Conservation (phyloP, 2,113 vertebrate species). For the Hemibagrus wyckioides region DNA sequence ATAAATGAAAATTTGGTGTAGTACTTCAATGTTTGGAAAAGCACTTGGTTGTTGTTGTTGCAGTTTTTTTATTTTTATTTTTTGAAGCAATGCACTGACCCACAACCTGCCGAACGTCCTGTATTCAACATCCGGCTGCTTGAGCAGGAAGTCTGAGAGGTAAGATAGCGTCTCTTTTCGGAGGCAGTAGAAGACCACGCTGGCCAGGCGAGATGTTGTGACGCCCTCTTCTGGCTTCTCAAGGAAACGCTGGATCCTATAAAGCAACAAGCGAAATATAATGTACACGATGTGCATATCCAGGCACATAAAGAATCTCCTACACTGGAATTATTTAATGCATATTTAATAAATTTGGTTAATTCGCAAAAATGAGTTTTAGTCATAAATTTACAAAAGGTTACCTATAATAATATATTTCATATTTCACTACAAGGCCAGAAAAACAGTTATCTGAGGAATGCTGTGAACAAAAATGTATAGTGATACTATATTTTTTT, state of each 20-base stretch:
- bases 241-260: constrained; percentile 73
- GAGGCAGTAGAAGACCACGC: constrained; percentile 82
- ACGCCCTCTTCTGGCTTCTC: constrained; percentile 74
- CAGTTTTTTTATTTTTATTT: neutral
- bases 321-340: neutral
- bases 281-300: neutral
- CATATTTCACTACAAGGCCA: neutral
- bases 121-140: constrained; percentile 59
- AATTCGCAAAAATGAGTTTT: neutral
- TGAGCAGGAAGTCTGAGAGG: constrained; percentile 70
- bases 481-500: neutral
- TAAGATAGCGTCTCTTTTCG: constrained; percentile 63
- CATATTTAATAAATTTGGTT: neutral
- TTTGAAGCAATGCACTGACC: constrained; percentile 64
- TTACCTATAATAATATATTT: neutral
- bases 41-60: neutral
- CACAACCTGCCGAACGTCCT: constrained; percentile 75
- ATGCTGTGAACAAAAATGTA: neutral
- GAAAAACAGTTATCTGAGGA: neutral
- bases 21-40: neutral
- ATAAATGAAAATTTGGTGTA: neutral
- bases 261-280: neutral
- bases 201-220: constrained; percentile 75
- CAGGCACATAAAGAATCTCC: neutral
- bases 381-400: neutral